Conservation (phyloP, 2,797 vertebrate species). For the Fratercula arctica region DNA sequence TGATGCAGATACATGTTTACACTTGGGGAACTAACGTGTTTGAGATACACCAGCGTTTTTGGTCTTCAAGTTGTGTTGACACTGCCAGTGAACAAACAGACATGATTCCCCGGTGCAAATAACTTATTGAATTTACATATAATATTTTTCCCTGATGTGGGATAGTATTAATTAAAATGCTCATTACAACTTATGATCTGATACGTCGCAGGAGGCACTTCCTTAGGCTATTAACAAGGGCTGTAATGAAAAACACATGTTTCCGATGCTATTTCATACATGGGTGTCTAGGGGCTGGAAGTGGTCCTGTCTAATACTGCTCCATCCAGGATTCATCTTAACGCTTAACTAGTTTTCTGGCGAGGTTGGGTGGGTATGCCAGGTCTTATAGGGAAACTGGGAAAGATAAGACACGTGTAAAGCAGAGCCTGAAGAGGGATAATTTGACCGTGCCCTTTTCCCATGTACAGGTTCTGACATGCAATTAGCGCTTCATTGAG, state of each 20-base stretch:
- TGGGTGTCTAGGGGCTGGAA: not conserved
- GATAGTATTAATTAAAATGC: conserved; percentile 33
- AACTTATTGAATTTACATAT: not conserved
- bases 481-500: not conserved
- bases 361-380: not conserved
- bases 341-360: conserved; percentile 5
- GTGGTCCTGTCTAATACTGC: not conserved
- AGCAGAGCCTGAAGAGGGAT: not conserved
- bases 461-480: not conserved
- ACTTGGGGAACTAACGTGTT: fast-evolving
- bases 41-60: not conserved
- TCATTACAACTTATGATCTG: conserved; percentile 2
- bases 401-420: not conserved
- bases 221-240: conserved; percentile 18
- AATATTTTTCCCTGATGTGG: not conserved
- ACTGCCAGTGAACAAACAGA: not conserved
- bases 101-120: not conserved
- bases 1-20: not conserved
- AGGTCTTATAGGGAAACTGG: not conserved
- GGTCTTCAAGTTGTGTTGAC: not conserved
- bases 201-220: not conserved
- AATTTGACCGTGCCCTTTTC: not conserved
- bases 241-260: not conserved
- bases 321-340: not conserved
- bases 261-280: not conserved